A percentile compares a stretch with the other conserved stretches of the same genome.
Conservation (phyloP, 2,888 invertebrate genomes). For the Amblyjoppa proteus region DNA sequence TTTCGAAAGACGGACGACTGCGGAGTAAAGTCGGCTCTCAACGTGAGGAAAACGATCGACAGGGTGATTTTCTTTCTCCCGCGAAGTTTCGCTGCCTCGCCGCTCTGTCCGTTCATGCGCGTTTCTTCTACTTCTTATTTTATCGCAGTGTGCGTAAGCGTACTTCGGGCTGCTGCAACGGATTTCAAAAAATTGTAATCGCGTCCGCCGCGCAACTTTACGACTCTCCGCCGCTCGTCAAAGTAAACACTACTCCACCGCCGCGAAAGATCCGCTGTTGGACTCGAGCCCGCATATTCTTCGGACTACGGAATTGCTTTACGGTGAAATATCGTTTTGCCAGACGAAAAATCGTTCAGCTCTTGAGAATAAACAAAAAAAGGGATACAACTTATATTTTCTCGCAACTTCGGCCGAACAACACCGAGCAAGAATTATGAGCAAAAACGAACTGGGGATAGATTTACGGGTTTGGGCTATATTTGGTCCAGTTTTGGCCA, state of each 20-base stretch:
- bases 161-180: slow-evolving; percentile 6
- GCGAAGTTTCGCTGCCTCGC: slow-evolving; percentile 6
- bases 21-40: slow-evolving; percentile 6
- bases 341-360: slow-evolving; percentile 53
- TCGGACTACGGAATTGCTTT: slow-evolving; percentile 39
- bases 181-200: slow-evolving; percentile 70
- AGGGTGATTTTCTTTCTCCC: slow-evolving; percentile 43
- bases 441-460: neutral
- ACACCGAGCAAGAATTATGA: neutral
- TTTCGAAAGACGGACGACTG: slow-evolving; percentile 11
- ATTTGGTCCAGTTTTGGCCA: no score
- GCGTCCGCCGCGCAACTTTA: slow-evolving; percentile 71
- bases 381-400: neutral
- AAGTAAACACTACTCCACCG: slow-evolving; percentile 73
- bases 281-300: slow-evolving; percentile 5
- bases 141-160: slow-evolving; percentile 30
- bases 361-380: neutral
- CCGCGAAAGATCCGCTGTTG: slow-evolving; percentile 1
- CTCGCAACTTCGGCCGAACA: slow-evolving; percentile 5
- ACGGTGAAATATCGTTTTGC: slow-evolving; percentile 40
- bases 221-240: slow-evolving; percentile 74
- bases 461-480: no score
- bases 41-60: slow-evolving; percentile 48
- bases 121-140: slow-evolving; percentile 14
- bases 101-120: neutral